phyloP scores from a whole-genome alignment of 2,113 vertebrate species.

The Poicephalus meyeri region DNA sequence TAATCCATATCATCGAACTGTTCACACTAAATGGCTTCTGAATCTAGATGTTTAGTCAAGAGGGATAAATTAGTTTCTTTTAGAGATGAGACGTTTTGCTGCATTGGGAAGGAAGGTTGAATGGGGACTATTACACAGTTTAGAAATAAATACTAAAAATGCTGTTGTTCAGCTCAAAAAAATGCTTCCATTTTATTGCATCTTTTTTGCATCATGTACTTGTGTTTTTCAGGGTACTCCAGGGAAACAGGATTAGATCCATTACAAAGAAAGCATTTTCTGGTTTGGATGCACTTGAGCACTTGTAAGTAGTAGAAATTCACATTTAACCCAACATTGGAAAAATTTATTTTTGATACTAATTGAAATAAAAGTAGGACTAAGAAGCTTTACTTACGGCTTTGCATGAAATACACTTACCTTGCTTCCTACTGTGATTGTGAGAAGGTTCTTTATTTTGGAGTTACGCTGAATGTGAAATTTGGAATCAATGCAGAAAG shows the following conservation, averaged over 20 bases:
- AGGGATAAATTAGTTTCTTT: neutral
- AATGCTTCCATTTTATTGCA: neutral
- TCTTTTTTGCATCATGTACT: neutral
- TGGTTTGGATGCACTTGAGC: conserved; percentile 90
- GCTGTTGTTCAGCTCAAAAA: neutral
- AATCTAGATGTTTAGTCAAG: neutral
- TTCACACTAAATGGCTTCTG: neutral
- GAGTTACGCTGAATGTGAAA: neutral
- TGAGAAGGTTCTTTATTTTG: neutral
- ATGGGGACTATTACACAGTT: neutral
- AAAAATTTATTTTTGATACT: neutral
- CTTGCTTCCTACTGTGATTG: neutral
- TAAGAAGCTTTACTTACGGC: neutral
- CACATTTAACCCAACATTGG: neutral
- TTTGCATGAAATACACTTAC: neutral
- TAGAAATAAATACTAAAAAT: neutral
- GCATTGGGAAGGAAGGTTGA: neutral
- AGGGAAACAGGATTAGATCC: conserved; percentile 94
- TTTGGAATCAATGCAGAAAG: neutral
- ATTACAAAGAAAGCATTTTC: conserved; percentile 97
- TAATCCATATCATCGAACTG: neutral
- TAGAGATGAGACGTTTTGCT: neutral
- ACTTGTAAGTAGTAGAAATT: conserved; percentile 85
- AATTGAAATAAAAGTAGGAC: neutral
- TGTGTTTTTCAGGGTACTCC: conserved; percentile 82